Conservation (phyloP, 2,888 invertebrate species). For the Chromoteleia sp. region DNA sequence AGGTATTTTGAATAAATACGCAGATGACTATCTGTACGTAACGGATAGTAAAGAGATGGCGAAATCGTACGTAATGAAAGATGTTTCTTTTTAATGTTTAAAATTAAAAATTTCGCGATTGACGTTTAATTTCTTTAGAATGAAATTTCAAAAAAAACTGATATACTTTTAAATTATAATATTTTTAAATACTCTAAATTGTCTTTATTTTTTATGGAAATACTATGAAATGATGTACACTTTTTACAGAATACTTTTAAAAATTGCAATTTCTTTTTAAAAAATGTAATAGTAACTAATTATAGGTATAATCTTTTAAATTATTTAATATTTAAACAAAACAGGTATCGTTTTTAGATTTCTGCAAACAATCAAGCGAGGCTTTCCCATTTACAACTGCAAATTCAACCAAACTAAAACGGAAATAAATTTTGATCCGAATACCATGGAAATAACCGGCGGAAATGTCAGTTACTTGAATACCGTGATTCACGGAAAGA, state of each 20-base stretch:
- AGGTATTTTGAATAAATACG: slow-evolving; percentile 36
- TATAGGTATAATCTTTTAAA: too few relatives aligned
- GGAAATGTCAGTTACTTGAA: slow-evolving; percentile 27
- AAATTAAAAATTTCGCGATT: too few relatives aligned
- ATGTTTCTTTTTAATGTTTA: not conserved
- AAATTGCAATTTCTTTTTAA: too few relatives aligned
- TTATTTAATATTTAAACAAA: too few relatives aligned
- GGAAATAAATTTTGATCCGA: slow-evolving; percentile 33
- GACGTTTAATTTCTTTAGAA: too few relatives aligned
- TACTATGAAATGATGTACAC: too few relatives aligned
- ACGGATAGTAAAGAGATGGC: slow-evolving; percentile 25
- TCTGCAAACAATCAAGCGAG: slow-evolving; percentile 17
- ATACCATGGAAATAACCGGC: slow-evolving; percentile 32
- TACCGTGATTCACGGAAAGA: slow-evolving; percentile 34
- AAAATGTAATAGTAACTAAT: too few relatives aligned
- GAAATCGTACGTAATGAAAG: slow-evolving; percentile 18
- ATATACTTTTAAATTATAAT: too few relatives aligned
- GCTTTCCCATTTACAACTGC: slow-evolving; percentile 24
- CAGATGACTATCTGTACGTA: slow-evolving; percentile 44
- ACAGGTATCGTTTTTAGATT: slow-evolving; percentile 22
- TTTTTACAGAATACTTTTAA: too few relatives aligned
- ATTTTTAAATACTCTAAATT: too few relatives aligned
- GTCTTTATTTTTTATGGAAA: too few relatives aligned
- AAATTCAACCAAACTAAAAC: slow-evolving; percentile 37
- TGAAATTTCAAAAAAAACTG: too few relatives aligned